Evolutionary conservation across 2,113 vertebrate genomes (phyloP), one percentile per base, ranked within the genome.

Genomic region (Platycercus adscitus): DNA sequence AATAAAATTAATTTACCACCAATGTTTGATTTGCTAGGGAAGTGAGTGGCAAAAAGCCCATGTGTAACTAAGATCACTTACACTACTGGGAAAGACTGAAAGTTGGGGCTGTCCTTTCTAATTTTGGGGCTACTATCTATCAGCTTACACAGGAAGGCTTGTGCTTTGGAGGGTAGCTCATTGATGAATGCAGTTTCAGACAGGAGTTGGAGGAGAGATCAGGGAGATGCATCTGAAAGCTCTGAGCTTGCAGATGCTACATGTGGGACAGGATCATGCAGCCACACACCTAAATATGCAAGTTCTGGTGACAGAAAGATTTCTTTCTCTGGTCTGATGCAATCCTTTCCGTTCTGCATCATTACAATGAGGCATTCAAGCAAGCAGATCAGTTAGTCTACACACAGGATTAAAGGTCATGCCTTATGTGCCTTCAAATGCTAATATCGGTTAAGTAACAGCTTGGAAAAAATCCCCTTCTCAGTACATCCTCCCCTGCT

Each of bases 371-470:
- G 72, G 37, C 81, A 94, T 92, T 97, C 78, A 96, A 94, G 89
- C 77, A 81, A 93, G 64, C 49, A 91, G 75, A 72, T 96, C 84
- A 88, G 90, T 84, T 93, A 80, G 63, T 90, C 81, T 88, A 83
- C 55, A 24, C 81, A 41, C 3, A 64, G 96, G 79, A 94, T 88
- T 95, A 97, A 93, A 92, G 95, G 77, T 94, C 91, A 94, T n/a
- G 94, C 56, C 77, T 91, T 83, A 25, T 85, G 73, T 31, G 64
- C 90, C 91, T 96, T 93, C 89, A 96, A 88, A 96, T 81, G 70
- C 68, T 95, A 97, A 91, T 84, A 94, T 75, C 96, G 94, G 90
- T 84, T 91, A 86, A 94, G 72, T 82, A 95, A 95, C 63, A 94
- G 91, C 78, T 81, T 95, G 47, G 58, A 91, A 94, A 80, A 77